Evolutionary conservation across 2,888 invertebrate species (phyloP), one percentile per base, ranked within the genome.

Genomic region (Erebia epiphron): DNA sequence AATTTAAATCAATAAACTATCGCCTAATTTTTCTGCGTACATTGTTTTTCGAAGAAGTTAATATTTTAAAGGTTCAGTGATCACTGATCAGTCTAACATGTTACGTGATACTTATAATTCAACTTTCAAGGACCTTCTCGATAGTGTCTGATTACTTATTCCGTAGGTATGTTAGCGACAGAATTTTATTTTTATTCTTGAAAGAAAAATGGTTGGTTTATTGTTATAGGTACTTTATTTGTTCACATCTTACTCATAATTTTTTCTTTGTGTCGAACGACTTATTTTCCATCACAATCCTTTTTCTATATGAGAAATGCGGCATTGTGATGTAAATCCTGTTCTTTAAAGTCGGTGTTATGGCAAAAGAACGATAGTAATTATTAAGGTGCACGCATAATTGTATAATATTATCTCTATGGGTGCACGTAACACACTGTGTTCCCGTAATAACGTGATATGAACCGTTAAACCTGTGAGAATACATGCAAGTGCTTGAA

Each of bases 281-380:
- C 82, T 81, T 81, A 65, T 80, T 89, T 89, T 83, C 73, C 88
- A 88, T 90, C 74, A 90, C 87, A 90, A 91, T 86, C 77, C 77
- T 72, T 78, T 21, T 16, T 83, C 83, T 83, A 83, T 77, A 77
- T 79, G 81, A 82, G 82, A 86, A 72, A 75, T 69, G 62, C 61
- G 11, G 52, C 21, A 50, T 70, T 65, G 14, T 57, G 46, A 66
- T 70, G 56, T 67, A 64, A 69, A 71, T 71, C 16, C 16, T 14
- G 64, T 63, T 70, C 68, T 67, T 64, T 67, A 63, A 56, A 52
- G 75, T 72, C 78, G 76, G n/a, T 21, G 41, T 67, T 67, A 67
- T 52, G 43, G 43, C 35, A 57, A 54, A 21, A 63, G n/a, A 62
- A 46, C 14, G 14, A 14, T 62, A 9, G 13, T 49, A 21, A 49